Base-by-base conservation (phyloP, 2,888 invertebrate species). In the Argyresthia goedartella region DNA sequence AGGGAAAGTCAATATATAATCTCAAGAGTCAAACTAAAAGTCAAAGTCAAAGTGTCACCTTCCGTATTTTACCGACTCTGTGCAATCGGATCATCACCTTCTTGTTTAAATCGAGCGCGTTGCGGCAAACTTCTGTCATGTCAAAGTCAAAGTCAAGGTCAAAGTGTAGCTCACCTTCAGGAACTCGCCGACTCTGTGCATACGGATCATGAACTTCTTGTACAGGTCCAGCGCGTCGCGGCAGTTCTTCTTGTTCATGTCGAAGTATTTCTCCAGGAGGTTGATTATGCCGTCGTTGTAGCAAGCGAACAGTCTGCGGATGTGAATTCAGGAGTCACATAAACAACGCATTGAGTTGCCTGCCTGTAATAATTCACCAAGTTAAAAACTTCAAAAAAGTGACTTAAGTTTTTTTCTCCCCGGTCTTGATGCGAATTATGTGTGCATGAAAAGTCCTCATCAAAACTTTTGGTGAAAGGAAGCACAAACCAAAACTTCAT, bases 281-380 rank as follows among this genome's bases (percentile, higher is more conserved):
- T 99, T 99, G 69, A 99, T 99, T 66, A 99, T 97, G 61, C 98
- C 99, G 85, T 99, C 99, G 85, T 99, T 99, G 89, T 99, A 99
- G 85, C 99, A 98, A 56, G 99, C 99, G 88, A 99, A 99, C 63
- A 99, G 89, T 69, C 86, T 86, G 74, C 59, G 8, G 25, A 25
- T 25, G 2, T 25, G 25, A 25, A 25, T 4, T 6, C 3, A 25
- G 6, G 25, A 25, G 2, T 25, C 6, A 59, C 14, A 44, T 39
- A 14, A 14, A 7, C 14, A 14, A 8, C 6, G 15, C 14, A 15
- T 43, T 43, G 13, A 3, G 8, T n/a, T 43, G 14, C 14, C 13
- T n/a, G 14, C 13, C 13, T 6, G 6, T 25, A 6, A 25, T 25
- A 25, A 25, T 25, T 2, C 6, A 6, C 2, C 25, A 2, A 2